Percentiles rank a stretch among this genome's conserved stretches.
phyloP scores from a whole-genome alignment of 2,888 invertebrate genomes.

The Hipparchia semele region DNA sequence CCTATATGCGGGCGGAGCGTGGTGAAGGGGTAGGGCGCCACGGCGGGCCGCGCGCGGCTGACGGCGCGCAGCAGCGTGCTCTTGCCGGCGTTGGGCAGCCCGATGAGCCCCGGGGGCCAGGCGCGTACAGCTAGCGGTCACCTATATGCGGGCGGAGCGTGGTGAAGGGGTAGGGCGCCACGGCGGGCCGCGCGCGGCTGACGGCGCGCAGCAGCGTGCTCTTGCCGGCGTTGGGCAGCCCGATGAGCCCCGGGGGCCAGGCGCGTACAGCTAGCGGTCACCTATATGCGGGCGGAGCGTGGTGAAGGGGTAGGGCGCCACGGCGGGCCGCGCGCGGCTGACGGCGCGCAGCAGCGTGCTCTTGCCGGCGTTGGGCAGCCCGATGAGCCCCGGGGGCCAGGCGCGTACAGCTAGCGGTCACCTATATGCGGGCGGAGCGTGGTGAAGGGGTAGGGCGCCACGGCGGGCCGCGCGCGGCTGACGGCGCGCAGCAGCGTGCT shows the following conservation, averaged over 20 bases:
- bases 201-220: constrained; percentile 94
- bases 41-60: constrained; percentile 93
- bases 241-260: constrained; percentile 93
- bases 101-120: constrained; percentile 93
- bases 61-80: constrained; percentile 94
- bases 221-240: constrained; percentile 96
- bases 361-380: constrained; percentile 96
- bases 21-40: constrained; percentile 97
- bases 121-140: constrained; percentile 90
- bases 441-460: too few relatives aligned
- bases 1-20: constrained; percentile 92
- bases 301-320: constrained; percentile 97
- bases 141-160: constrained; percentile 92
- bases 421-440: too few relatives aligned
- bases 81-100: constrained; percentile 96
- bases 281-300: constrained; percentile 92
- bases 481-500: too few relatives aligned
- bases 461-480: too few relatives aligned
- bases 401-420: too few relatives aligned
- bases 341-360: constrained; percentile 94
- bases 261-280: constrained; percentile 90
- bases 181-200: constrained; percentile 93
- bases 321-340: constrained; percentile 93
- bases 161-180: constrained; percentile 97
- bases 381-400: constrained; percentile 44